Percentiles rank a stretch among this genome's conserved stretches.
These are phyloP conservation scores for Sarcophaga rosellei DNA, from an alignment of 2,888 invertebrate species.

Conservation along the genomic window DNA sequence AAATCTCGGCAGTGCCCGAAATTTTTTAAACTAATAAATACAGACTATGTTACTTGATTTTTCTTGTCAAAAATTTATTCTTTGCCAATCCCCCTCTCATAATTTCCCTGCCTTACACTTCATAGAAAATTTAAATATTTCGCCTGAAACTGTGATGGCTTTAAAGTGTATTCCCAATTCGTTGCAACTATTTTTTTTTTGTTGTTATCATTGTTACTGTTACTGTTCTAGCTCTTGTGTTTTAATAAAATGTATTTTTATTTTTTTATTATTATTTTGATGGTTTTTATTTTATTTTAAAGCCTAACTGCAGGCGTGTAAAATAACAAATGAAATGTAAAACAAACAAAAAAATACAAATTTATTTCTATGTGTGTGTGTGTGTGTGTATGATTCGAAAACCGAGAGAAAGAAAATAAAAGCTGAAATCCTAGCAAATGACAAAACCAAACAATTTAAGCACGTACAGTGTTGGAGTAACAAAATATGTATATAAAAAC, in stretches of 20 bases:
- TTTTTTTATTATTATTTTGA: constrained; percentile 31
- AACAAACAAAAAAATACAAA: constrained; percentile 17
- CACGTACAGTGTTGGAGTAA: constrained; percentile 62
- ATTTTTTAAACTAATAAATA: no score
- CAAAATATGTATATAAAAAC: constrained; percentile 13
- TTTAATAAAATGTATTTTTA: constrained; percentile 53
- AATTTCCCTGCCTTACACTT: no score
- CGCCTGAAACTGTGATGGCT: not conserved
- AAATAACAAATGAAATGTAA: constrained; percentile 46
- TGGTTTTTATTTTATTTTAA: constrained; percentile 57
- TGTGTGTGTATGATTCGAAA: not conserved
- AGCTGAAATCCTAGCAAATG: constrained; percentile 63
- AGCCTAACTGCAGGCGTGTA: constrained; percentile 68
- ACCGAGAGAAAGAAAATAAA: constrained; percentile 29
- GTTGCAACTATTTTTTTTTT: not conserved
- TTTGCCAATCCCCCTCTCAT: fast-evolving
- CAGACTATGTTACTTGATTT: no score
- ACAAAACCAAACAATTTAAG: constrained; percentile 69
- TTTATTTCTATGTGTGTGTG: no score
- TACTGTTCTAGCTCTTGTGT: not conserved
- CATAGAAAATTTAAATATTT: not conserved
- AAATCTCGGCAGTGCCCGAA: no score
- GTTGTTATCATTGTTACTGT: not conserved
- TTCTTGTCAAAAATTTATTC: no score
- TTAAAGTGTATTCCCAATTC: constrained; percentile 26